Conservation (phyloP, 2,797 vertebrate genomes). For the Rhinophrynus dorsalis region DNA sequence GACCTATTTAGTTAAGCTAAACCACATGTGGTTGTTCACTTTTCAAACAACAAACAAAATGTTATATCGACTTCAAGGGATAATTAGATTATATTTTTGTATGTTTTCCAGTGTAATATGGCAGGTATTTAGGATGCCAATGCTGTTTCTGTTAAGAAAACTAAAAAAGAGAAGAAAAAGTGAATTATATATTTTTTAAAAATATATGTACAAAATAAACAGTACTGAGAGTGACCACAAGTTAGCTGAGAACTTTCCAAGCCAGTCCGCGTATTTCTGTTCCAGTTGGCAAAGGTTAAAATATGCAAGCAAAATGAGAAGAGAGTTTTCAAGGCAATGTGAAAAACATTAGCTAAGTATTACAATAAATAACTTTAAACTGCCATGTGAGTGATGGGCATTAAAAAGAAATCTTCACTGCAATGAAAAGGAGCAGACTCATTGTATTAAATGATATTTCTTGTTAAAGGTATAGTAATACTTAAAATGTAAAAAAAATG, state of each 20-base stretch:
- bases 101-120: neutral
- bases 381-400: neutral
- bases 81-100: conserved; percentile 21
- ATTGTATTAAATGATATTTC: too few species aligned
- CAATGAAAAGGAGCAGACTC: too few species aligned
- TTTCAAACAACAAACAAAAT: conserved; percentile 30
- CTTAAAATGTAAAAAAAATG: too few species aligned
- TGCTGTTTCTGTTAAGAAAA: neutral
- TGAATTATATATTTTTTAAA: neutral
- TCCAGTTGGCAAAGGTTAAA: conserved; percentile 17
- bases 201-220: neutral
- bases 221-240: conserved; percentile 2
- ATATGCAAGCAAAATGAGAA: neutral
- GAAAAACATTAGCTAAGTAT: neutral
- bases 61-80: conserved; percentile 15
- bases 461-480: too few species aligned
- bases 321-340: neutral
- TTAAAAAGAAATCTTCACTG: neutral
- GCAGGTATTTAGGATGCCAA: conserved; percentile 15
- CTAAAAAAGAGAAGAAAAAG: neutral
- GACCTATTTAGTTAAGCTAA: conserved; percentile 20
- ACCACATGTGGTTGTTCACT: conserved; percentile 17
- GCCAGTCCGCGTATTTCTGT: conserved; percentile 10
- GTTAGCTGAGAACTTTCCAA: neutral
- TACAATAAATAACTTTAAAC: neutral